phyloP scores from a whole-genome alignment of 1,140 invertebrate species.

The Mycetomoellerius zeteki region DNA sequence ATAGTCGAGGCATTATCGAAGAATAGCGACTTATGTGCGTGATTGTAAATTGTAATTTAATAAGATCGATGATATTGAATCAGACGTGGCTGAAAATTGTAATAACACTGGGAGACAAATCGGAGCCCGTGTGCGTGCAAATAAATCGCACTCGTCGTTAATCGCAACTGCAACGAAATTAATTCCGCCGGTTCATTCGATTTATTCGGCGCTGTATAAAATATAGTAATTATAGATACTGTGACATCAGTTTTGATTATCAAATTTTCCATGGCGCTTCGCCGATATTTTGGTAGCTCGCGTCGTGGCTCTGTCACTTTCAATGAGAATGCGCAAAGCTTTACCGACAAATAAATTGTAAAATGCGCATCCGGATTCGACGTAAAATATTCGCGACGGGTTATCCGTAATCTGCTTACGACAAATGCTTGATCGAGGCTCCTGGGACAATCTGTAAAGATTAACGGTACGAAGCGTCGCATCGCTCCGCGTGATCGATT shows the following conservation, averaged over 20 bases:
- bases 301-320: constrained; percentile 32
- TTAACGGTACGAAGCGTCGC: constrained; percentile 29
- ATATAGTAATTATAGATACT: constrained; percentile 43
- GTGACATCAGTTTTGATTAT: constrained; percentile 57
- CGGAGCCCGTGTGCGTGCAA: constrained; percentile 4
- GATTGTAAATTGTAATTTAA: constrained; percentile 52
- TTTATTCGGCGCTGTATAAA: constrained; percentile 46
- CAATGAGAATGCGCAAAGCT: constrained; percentile 8
- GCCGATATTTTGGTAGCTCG: constrained; percentile 26
- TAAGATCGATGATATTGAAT: constrained; percentile 45
- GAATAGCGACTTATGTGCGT: neutral
- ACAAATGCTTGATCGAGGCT: constrained; percentile 40
- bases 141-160: constrained; percentile 42
- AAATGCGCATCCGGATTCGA: neutral
- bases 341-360: constrained; percentile 42
- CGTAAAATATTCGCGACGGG: constrained; percentile 40
- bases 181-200: constrained; percentile 44
- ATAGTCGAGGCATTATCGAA: neutral
- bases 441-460: constrained; percentile 47
- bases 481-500: constrained; percentile 50
- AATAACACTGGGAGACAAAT: constrained; percentile 21
- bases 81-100: constrained; percentile 36
- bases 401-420: constrained; percentile 54
- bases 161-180: constrained; percentile 55
- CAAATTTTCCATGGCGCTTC: constrained; percentile 29